Base-by-base conservation (phyloP, 2,888 invertebrate genomes). In the Cynaeus angustus region DNA sequence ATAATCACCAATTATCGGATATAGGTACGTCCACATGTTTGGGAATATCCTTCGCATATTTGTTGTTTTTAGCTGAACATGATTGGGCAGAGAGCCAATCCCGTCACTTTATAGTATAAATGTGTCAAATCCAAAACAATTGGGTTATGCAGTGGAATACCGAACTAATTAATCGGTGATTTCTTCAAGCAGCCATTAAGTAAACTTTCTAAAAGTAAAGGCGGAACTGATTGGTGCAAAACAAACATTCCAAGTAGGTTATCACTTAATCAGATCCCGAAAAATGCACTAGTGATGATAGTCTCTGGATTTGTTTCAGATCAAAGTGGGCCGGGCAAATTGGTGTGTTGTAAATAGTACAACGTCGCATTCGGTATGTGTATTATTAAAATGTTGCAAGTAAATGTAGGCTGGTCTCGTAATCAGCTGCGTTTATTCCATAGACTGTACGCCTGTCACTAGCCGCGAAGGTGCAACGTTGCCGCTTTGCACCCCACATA, bases 361-460 rank as follows among this genome's bases (percentile, higher is more conserved):
- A 38, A 26, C 8, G 58, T 43, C 33, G 13, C 48, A 38, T 21
- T 21, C 21, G 21, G 21, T 21, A 21, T 21, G 21, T 21, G 21
- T 21, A 21, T 62, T 53, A 53, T 65, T 65, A 65, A 55, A 55
- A 65, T 64, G 64, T 64, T 52, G 64, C 64, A 65, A 61, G 62
- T 46, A 38, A 38, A 72, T 72, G 74, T 73, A 75, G 74, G 76
- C 74, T 72, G 71, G 64, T 62, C 68, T 66, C 64, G 67, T 71
- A 70, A 74, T 78, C 74, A 70, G 73, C 74, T 72, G 76, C 75
- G 75, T 75, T 80, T 79, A 72, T 75, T 75, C 66, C 77, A 62
- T 66, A 69, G 79, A 79, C 74, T 80, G 79, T 81, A 80, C 80
- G 66, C 77, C 80, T 81, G 80, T 80, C 81, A 81, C 78, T 79